Conservation (phyloP, 2,888 invertebrate species). For the Lasioglossum villosulum region DNA sequence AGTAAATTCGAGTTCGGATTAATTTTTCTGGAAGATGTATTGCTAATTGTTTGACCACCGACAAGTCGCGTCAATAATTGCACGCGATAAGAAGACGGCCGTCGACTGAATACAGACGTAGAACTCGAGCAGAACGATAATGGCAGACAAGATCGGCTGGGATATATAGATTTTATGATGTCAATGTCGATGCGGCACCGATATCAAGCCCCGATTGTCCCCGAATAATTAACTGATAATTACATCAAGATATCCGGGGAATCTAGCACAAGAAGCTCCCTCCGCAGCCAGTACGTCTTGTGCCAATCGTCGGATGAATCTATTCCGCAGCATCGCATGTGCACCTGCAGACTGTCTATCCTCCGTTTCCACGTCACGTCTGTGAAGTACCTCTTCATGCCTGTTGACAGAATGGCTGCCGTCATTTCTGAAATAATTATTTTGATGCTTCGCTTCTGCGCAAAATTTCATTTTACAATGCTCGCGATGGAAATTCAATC, state of each 20-base stretch:
- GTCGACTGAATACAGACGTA: slow-evolving; percentile 6
- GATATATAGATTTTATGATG: slow-evolving; percentile 35
- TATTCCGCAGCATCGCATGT: slow-evolving; percentile 86
- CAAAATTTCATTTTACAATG: neutral
- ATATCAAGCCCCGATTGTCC: slow-evolving; percentile 32
- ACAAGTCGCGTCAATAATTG: neutral
- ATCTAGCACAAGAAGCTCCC: slow-evolving; percentile 81
- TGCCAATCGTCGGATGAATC: slow-evolving; percentile 86
- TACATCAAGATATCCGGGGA: slow-evolving; percentile 67
- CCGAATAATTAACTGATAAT: slow-evolving; percentile 63
- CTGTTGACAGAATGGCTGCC: slow-evolving; percentile 24
- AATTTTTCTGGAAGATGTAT: neutral
- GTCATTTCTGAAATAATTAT: neutral
- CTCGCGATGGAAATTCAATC: neutral
- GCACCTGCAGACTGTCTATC: slow-evolving; percentile 87
- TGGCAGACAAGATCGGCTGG: slow-evolving; percentile 19
- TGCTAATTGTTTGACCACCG: neutral
- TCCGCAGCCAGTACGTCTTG: slow-evolving; percentile 87
- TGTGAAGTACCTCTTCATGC: slow-evolving; percentile 86
- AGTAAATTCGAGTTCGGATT: neutral
- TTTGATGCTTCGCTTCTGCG: neutral
- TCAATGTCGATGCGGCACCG: slow-evolving; percentile 19
- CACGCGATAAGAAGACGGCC: neutral
- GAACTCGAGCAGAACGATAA: slow-evolving; percentile 32
- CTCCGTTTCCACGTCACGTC: slow-evolving; percentile 87